phyloP scores from a whole-genome alignment of 2,888 invertebrate genomes.

The Polia nebulosa region DNA sequence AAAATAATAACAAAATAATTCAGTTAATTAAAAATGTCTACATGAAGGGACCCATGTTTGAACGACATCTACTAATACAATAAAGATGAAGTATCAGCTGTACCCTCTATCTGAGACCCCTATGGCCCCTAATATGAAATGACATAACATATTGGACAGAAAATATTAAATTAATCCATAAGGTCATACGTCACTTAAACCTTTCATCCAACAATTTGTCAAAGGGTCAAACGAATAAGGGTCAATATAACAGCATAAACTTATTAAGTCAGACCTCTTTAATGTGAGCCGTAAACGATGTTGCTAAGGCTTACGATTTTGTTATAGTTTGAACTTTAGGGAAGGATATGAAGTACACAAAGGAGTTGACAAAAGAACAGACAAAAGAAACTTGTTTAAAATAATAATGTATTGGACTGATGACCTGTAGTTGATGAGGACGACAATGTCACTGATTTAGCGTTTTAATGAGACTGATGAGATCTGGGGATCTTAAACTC shows the following conservation, averaged over 20 bases:
- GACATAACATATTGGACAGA: conserved; percentile 12
- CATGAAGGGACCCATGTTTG: neutral
- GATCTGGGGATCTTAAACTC: too few relatives aligned
- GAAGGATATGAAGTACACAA: neutral
- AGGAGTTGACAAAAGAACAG: neutral
- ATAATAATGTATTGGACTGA: neutral
- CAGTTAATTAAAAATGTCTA: neutral
- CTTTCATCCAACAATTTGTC: conserved; percentile 46
- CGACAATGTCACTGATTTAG: neutral
- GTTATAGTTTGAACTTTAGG: conserved; percentile 9
- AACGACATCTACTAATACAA: conserved; percentile 13
- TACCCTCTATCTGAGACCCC: conserved; percentile 15
- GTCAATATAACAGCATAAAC: conserved; percentile 33
- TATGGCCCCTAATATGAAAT: conserved; percentile 28
- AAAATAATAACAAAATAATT: neutral
- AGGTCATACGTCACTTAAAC: conserved; percentile 30
- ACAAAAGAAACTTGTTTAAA: neutral
- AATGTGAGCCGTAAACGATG: neutral
- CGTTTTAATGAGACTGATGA: too few relatives aligned
- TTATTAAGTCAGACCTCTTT: conserved; percentile 6
- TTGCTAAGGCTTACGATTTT: conserved; percentile 15
- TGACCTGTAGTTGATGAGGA: neutral
- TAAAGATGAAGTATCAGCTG: conserved; percentile 31
- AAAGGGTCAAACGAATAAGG: conserved; percentile 46
- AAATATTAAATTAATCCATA: conserved; percentile 40